Conservation (phyloP, 1,140 invertebrate genomes). For the Drosophila asahinai region DNA sequence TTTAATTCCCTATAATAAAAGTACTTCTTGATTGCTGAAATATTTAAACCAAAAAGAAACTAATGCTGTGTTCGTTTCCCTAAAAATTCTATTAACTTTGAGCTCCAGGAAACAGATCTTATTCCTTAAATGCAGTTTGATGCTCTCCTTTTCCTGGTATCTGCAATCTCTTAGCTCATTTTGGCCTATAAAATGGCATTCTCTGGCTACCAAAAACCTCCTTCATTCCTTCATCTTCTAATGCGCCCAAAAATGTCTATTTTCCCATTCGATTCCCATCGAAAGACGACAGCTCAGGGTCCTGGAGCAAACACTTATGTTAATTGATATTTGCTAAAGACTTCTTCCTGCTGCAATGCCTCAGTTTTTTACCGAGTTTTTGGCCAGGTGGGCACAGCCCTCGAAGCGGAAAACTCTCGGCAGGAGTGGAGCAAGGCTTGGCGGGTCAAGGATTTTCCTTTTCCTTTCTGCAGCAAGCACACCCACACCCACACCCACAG, state of each 20-base stretch:
- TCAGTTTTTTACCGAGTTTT: constrained; percentile 5
- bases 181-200: not conserved
- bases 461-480: constrained; percentile 16
- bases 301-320: constrained; percentile 47
- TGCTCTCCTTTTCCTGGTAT: too few relatives aligned
- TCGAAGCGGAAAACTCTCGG: constrained; percentile 26
- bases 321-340: constrained; percentile 62
- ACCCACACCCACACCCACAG: constrained; percentile 15
- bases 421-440: constrained; percentile 23
- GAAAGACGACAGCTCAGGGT: not conserved
- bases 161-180: too few relatives aligned
- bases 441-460: constrained; percentile 43
- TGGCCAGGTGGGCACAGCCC: constrained; percentile 18
- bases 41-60: too few relatives aligned
- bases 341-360: constrained; percentile 6
- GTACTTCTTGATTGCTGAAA: not conserved
- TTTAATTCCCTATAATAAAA: not conserved
- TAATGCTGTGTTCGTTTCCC: too few relatives aligned
- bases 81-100: not conserved
- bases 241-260: not conserved
- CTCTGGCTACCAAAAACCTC: not conserved
- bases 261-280: not conserved
- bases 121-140: not conserved
- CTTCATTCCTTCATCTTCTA: not conserved
- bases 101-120: too few relatives aligned